Percentiles rank a stretch among this genome's conserved stretches.
phyloP scores from a whole-genome alignment of 2,113 vertebrate species.

The Mionectes macconnelli region DNA sequence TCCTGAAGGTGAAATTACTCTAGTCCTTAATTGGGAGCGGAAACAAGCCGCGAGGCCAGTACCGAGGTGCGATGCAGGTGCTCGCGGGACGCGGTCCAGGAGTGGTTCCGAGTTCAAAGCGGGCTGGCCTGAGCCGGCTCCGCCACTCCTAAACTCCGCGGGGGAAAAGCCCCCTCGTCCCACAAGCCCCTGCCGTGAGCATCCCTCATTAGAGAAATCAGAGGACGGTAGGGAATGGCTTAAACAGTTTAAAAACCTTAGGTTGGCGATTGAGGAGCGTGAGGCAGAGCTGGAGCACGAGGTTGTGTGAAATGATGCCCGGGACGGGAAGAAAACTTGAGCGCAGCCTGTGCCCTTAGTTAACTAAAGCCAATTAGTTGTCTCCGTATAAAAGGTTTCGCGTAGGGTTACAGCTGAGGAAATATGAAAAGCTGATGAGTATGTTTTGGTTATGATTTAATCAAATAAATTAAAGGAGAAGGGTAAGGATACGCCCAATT shows the following conservation, averaged over 20 bases:
- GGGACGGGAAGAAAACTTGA: background rate
- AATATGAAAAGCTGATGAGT: background rate
- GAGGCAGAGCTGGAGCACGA: background rate
- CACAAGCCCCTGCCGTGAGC: background rate
- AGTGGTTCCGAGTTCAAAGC: background rate
- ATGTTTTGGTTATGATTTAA: slow-evolving; percentile 52
- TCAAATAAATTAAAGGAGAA: slow-evolving; percentile 64
- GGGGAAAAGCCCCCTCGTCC: background rate
- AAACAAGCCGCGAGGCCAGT: background rate
- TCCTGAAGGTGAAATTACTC: background rate
- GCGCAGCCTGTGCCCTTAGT: background rate
- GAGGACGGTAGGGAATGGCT: background rate
- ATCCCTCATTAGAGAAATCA: background rate
- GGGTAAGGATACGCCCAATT: slow-evolving; percentile 15
- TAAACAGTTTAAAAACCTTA: background rate
- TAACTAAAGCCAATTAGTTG: background rate
- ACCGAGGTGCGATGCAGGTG: background rate
- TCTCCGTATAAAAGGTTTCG: background rate
- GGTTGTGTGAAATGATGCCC: background rate
- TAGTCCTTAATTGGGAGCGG: background rate
- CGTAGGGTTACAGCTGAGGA: background rate
- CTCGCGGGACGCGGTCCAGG: background rate
- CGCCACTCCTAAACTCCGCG: no score
- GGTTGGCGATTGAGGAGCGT: background rate
- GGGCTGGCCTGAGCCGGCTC: no score